Evolutionary conservation across 1,140 invertebrate species (phyloP).

Genomic region (Cryptotermes secundus): DNA sequence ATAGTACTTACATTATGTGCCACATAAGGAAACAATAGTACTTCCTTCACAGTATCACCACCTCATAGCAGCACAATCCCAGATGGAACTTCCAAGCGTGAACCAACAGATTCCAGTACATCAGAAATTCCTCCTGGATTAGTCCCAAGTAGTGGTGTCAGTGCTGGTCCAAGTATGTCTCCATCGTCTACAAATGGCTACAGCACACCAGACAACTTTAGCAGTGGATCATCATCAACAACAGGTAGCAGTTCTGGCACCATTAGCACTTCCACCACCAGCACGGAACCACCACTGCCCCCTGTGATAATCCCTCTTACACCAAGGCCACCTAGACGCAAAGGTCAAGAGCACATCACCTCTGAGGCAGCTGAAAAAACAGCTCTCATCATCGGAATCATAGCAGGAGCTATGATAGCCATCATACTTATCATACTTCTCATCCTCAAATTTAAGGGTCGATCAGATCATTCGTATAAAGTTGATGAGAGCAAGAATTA

Average conservation of each 20-base stretch:
- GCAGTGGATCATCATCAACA: neutral
- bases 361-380: slow-evolving; percentile 71
- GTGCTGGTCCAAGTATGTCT: neutral
- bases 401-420: slow-evolving; percentile 86
- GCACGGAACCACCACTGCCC: slow-evolving; percentile 32
- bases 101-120: slow-evolving; percentile 16
- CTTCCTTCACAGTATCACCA: neutral
- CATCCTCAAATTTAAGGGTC: slow-evolving; percentile 84
- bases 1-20: neutral
- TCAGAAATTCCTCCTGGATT: slow-evolving; percentile 30
- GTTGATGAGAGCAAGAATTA: slow-evolving; percentile 82
- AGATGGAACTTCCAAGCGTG: neutral
- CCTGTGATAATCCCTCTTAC: slow-evolving; percentile 26
- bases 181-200: neutral
- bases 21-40: neutral
- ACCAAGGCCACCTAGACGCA: slow-evolving; percentile 29
- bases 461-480: slow-evolving; percentile 89
- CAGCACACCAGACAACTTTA: slow-evolving; percentile 12
- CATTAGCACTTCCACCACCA: slow-evolving; percentile 30
- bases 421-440: slow-evolving; percentile 88
- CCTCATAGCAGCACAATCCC: neutral
- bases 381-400: slow-evolving; percentile 82
- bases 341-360: slow-evolving; percentile 59
- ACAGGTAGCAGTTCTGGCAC: neutral
- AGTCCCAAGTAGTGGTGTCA: slow-evolving; percentile 23